Base-by-base conservation (phyloP, 2,888 invertebrate species). In the Athalia cordata region DNA sequence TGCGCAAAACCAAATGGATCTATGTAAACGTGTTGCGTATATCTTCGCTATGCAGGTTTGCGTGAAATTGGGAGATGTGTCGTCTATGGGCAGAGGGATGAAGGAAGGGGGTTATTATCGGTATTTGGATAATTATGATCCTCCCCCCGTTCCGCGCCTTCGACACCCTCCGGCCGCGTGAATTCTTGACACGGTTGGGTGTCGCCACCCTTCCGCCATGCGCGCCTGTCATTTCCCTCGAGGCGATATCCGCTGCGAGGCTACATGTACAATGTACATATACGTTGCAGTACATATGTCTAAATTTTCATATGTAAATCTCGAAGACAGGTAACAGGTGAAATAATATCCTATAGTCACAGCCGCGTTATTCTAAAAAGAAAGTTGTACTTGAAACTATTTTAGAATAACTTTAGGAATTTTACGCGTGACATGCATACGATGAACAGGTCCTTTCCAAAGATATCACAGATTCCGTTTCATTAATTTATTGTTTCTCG, bases 121-220 rank as follows among this genome's bases (percentile, higher is more conserved):
- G 89, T 89, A 89, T 89, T 89, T 85, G 87, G 89, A 89, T 89
- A 89, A 89, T 89, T 89, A 89, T 89, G 88, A 87, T 89, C 87
- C 88, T 87, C 86, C 59, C 29, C 62, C 61, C 29, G 62, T 86
- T 83, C 85, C 86, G 9, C 49, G 74, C 83, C 83, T 50, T 49
- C 75, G 75, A 75, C 75, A 75, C 75, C 75, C 75, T 75, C 75
- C 29, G 64, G 61, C 84, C 84, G 85, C 87, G 87, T 88, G 89
- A 90, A 90, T 90, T 90, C 89, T 88, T 89, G 89, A 89, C 89
- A 86, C 89, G 84, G 86, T 88, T 75, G 88, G 87, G 88, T 87
- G 88, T 88, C 88, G 86, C 85, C 83, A 85, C 85, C 86, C 83
- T 86, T 88, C 85, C 88, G 88, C 88, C 89, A 81, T 81, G 88